Base-by-base conservation (phyloP, 2,888 invertebrate species). In the Ametastegia equiseti region DNA sequence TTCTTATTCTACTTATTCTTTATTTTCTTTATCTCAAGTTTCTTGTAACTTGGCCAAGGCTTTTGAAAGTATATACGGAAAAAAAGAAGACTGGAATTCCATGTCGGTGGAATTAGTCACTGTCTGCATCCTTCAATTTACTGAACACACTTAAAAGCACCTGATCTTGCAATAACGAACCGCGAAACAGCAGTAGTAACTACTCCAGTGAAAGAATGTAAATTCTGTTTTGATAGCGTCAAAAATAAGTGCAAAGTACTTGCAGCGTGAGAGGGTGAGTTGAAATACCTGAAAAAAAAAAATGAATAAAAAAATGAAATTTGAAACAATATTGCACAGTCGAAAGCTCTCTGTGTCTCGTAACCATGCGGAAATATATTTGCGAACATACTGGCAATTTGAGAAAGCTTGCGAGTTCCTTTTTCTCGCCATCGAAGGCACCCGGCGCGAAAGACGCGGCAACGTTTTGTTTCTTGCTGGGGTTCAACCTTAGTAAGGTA, bases 31-130 rank as follows among this genome's bases (percentile, higher is more conserved):
- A 23, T 19, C 27, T 75, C 75, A 33, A 33, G 36, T 27, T 36
- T 23, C 75, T 54, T 54, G 54, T 54, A 75, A 75, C 75, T 75
- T 50, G 50, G 75, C 75, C 75, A 75, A 75, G 57, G 75, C 75
- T 50, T 50, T 75, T 19, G 57, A 54, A 39, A 75, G 47, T 71
- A n/a, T n/a, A n/a, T n/a, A n/a, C n/a, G 30, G 63, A 11, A 11
- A 60, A 47, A 60, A 7, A 39, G 15, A 57, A 42, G 27, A 78
- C 23, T 33, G 78, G 78, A 42, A 60, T n/a, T n/a, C n/a, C n/a
- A n/a, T 78, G 45, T 42, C 27, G 30, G 19, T 27, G 15, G 60
- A 60, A 78, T 78, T 39, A 60, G 57, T 60, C 57, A 23, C 39
- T 36, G 60, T 75, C 36, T 54, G 75, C 50, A 47, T 47, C 19